Conservation (phyloP, 2,113 vertebrate species). For the Aviceda subcristata region DNA sequence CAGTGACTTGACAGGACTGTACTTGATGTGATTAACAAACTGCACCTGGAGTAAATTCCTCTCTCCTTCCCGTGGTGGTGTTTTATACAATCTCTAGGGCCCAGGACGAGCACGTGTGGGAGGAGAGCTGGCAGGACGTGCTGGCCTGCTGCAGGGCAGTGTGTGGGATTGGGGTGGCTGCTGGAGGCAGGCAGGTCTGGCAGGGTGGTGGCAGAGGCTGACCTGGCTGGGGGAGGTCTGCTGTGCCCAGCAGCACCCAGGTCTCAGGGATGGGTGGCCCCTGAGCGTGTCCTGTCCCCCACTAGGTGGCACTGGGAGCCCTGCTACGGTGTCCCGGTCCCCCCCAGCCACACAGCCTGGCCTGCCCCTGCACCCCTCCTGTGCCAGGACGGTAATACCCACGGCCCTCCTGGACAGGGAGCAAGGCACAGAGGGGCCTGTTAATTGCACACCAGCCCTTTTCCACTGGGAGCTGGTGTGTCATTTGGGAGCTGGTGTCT, state of each 20-base stretch:
- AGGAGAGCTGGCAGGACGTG: not conserved
- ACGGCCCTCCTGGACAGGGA: not conserved
- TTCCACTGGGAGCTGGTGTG: not conserved
- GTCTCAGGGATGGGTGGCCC: not conserved
- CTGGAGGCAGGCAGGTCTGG: not conserved
- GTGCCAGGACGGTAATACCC: not conserved
- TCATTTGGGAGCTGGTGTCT: not conserved
- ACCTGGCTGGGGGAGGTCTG: not conserved
- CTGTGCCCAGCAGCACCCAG: not conserved
- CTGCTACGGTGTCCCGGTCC: not conserved
- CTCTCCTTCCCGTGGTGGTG: not conserved
- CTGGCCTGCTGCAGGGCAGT: not conserved
- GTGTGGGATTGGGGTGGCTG: not conserved
- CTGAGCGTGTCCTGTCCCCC: not conserved
- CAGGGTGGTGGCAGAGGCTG: not conserved
- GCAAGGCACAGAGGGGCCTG: not conserved
- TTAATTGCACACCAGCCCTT: not conserved
- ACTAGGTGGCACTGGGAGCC: slow-evolving; percentile 59
- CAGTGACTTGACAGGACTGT: not conserved
- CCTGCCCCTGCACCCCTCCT: not conserved
- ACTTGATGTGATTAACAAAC: not conserved
- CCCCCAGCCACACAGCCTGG: not conserved
- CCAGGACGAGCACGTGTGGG: not conserved
- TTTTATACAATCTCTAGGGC: not conserved
- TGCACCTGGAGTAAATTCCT: not conserved